Conservation (phyloP, 2,888 invertebrate species). For the Odontocolon sp. region DNA sequence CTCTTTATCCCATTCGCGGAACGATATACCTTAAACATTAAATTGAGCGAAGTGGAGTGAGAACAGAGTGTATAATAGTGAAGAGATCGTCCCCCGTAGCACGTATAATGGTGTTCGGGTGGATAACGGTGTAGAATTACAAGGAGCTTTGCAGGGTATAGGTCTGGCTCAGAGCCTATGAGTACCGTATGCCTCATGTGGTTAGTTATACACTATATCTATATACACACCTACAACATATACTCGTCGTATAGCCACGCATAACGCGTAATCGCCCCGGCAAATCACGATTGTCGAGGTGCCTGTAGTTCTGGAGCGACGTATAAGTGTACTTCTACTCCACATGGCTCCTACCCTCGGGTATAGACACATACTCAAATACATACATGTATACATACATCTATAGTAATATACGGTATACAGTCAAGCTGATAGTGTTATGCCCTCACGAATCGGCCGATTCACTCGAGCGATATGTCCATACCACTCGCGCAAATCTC, state of each 20-base stretch:
- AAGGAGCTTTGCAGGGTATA: constrained; percentile 44
- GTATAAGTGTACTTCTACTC: neutral
- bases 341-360: neutral
- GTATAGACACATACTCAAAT: constrained; percentile 36
- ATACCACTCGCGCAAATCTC: constrained; percentile 60
- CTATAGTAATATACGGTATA: neutral
- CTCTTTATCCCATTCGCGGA: neutral
- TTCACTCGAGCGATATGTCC: constrained; percentile 60
- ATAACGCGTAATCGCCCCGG: constrained; percentile 57
- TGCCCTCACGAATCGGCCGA: constrained; percentile 57
- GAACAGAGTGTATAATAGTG: constrained; percentile 30
- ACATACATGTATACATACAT: constrained; percentile 8
- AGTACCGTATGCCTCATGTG: constrained; percentile 31
- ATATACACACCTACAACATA: constrained; percentile 41
- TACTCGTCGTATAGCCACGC: constrained; percentile 44
- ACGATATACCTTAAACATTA: neutral
- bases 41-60: constrained; percentile 15
- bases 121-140: constrained; percentile 52
- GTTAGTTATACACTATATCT: constrained; percentile 27
- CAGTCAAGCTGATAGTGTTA: constrained; percentile 53
- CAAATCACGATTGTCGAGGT: constrained; percentile 53
- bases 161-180: constrained; percentile 13
- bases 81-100: constrained; percentile 25
- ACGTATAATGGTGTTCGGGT: constrained; percentile 47
- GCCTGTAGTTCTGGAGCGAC: constrained; percentile 4